phyloP scores from a whole-genome alignment of 2,113 vertebrate genomes.

The Megaptera novaeangliae region DNA sequence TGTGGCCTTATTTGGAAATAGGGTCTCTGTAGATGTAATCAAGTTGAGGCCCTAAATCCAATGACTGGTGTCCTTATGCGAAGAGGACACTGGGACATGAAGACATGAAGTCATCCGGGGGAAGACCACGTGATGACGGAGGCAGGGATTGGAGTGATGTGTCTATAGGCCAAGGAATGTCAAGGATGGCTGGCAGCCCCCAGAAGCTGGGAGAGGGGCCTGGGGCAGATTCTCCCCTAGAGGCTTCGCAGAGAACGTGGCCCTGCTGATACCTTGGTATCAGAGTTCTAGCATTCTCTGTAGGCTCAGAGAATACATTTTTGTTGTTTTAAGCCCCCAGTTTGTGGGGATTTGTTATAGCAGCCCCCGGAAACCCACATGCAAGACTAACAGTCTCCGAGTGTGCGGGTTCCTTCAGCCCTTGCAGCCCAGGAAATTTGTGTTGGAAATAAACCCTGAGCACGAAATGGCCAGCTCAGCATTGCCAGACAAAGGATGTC shows the following conservation, averaged over 20 bases:
- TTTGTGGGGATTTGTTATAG: neutral
- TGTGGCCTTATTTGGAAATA: neutral
- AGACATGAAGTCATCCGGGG: neutral
- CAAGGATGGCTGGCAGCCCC: neutral
- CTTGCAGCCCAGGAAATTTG: conserved; percentile 38
- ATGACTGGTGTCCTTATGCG: neutral
- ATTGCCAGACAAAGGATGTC: conserved; percentile 10
- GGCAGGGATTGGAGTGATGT: neutral
- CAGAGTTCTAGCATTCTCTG: neutral
- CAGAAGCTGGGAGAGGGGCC: too few relatives aligned
- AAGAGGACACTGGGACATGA: neutral
- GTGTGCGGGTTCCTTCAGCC: neutral
- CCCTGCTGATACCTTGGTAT: neutral
- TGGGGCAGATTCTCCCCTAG: neutral
- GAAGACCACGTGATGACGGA: rapidly evolving
- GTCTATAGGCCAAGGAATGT: neutral
- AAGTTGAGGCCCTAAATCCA: neutral
- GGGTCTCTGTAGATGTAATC: neutral
- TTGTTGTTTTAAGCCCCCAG: neutral
- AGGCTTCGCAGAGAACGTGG: neutral
- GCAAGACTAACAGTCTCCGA: neutral
- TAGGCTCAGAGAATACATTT: neutral
- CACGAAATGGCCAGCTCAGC: conserved; percentile 42
- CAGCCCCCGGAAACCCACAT: neutral
- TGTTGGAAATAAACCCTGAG: neutral